Conservation (phyloP, 2,888 invertebrate species). For the Macaria liturata region DNA sequence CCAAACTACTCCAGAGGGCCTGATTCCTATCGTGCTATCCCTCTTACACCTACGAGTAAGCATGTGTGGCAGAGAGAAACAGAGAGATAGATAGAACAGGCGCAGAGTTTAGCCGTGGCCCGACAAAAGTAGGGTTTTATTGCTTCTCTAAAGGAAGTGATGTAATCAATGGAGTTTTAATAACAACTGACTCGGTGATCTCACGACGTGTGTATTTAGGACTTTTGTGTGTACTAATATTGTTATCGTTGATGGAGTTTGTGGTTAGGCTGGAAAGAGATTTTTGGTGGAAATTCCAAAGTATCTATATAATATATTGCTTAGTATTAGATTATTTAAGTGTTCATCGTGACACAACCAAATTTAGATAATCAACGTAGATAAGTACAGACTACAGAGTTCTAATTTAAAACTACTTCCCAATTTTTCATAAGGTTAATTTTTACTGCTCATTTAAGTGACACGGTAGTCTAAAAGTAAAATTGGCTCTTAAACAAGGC, state of each 20-base stretch:
- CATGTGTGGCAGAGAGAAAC: not conserved
- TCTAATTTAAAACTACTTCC: no score
- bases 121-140: slow-evolving; percentile 11
- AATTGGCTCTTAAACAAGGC: no score
- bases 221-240: not conserved
- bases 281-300: not conserved
- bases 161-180: slow-evolving; percentile 6
- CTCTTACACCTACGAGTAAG: not conserved
- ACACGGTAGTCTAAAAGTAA: no score
- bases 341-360: no score
- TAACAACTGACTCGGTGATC: slow-evolving; percentile 12
- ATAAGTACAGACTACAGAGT: no score
- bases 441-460: no score
- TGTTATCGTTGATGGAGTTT: no score
- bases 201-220: not conserved
- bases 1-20: not conserved
- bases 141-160: slow-evolving; percentile 19
- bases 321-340: no score
- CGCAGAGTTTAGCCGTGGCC: not conserved
- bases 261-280: not conserved
- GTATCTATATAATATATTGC: no score
- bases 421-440: no score
- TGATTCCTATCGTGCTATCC: not conserved
- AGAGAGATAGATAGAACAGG: not conserved
- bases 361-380: no score